Evolutionary conservation across 2,797 vertebrate genomes (phyloP).

Genomic region (Platalea minor): DNA sequence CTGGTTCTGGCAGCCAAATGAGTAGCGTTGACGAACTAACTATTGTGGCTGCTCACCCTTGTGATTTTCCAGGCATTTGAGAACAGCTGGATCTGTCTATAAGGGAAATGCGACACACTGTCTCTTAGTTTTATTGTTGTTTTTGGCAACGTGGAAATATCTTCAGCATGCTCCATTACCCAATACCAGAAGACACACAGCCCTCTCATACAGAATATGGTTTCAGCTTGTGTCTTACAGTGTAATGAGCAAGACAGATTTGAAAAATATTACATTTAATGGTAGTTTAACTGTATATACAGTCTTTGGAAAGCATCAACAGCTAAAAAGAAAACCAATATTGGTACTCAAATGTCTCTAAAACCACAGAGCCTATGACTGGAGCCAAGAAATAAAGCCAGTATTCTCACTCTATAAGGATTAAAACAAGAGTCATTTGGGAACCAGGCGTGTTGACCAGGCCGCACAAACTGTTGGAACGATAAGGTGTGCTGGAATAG

Average conservation of each 20-base stretch:
- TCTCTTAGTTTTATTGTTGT: constrained; percentile 21
- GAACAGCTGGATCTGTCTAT: not conserved
- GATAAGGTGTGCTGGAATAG: not conserved
- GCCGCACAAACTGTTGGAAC: not conserved
- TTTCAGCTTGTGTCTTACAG: not conserved
- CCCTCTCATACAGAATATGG: not conserved
- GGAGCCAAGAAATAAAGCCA: not conserved
- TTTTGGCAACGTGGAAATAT: constrained; percentile 1
- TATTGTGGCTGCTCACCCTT: not conserved
- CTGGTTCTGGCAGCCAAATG: not conserved
- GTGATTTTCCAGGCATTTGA: constrained; percentile 26
- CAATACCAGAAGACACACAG: not conserved
- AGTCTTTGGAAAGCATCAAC: not conserved
- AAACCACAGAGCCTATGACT: not conserved
- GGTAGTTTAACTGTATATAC: not conserved
- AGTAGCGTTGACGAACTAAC: not conserved
- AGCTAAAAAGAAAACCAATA: constrained; percentile 4
- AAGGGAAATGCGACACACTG: not conserved
- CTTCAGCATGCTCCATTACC: not conserved
- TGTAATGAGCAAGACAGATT: constrained; percentile 18
- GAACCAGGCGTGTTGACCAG: not conserved
- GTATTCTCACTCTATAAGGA: not conserved
- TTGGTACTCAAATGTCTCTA: not conserved
- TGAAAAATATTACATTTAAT: constrained; percentile 14
- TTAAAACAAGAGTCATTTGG: not conserved